Conservation (phyloP, 2,113 vertebrate species). For the Leucoraja erinaceus region DNA sequence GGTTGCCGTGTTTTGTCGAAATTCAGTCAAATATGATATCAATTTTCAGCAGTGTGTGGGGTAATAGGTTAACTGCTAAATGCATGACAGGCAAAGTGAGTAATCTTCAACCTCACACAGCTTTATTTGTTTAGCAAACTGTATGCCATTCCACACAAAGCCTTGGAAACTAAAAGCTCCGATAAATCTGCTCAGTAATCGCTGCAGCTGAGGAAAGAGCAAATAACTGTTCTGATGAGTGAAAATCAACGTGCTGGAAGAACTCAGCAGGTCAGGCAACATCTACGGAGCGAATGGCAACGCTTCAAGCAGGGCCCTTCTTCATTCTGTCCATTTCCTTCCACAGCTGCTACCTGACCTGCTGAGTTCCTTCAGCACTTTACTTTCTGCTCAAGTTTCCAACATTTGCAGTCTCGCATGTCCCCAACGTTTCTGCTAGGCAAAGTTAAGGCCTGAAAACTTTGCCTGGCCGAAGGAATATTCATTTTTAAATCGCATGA, state of each 20-base stretch:
- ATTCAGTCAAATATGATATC: neutral
- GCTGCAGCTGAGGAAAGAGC: neutral
- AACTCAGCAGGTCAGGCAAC: too few species aligned
- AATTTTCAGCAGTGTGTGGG: neutral
- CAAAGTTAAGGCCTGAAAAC: neutral
- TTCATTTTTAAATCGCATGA: neutral
- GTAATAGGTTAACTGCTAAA: neutral
- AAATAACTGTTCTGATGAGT: neutral
- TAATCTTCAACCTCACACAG: neutral
- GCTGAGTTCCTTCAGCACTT: too few species aligned
- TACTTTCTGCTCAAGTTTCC: too few species aligned
- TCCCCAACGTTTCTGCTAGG: neutral
- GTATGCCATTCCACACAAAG: neutral
- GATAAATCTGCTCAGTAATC: neutral
- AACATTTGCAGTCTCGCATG: too few species aligned
- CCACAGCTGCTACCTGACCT: too few species aligned
- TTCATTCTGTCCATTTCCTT: too few species aligned
- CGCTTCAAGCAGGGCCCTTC: too few species aligned
- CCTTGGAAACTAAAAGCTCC: neutral
- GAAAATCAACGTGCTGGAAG: too few species aligned
- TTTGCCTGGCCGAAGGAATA: neutral
- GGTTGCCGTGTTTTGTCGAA: too few species aligned
- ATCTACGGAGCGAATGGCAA: too few species aligned
- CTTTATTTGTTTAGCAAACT: slow-evolving; percentile 9
- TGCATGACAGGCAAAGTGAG: neutral